phyloP scores from a whole-genome alignment of 2,797 vertebrate species.

The Zenarchopterus dispar region DNA sequence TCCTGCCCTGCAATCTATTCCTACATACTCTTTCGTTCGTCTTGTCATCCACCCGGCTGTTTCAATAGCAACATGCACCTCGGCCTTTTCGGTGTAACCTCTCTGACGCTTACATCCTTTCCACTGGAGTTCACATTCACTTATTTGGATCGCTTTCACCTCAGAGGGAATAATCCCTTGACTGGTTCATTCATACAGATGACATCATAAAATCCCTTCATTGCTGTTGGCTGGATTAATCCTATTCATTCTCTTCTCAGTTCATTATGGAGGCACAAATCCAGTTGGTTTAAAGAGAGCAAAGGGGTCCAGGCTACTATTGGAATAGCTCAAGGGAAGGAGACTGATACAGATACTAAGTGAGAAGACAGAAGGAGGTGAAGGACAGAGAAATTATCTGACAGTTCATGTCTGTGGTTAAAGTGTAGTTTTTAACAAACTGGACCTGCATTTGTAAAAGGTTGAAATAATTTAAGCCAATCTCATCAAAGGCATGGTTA shows the following conservation, averaged over 20 bases:
- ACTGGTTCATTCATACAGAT: conserved; percentile 86
- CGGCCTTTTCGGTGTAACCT: conserved; percentile 41
- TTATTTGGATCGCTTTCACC: conserved; percentile 82
- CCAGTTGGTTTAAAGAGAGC: conserved; percentile 77
- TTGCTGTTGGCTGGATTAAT: conserved; percentile 85
- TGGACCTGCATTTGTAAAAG: conserved; percentile 31
- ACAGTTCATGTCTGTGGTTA: conserved; percentile 59
- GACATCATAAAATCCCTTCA: conserved; percentile 86
- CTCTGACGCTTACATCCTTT: conserved; percentile 51
- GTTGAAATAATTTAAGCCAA: conserved; percentile 36
- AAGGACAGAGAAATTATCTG: conserved; percentile 35
- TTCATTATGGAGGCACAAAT: conserved; percentile 83
- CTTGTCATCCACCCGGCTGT: conserved; percentile 42
- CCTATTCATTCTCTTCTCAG: conserved; percentile 83
- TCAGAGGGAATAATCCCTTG: conserved; percentile 80
- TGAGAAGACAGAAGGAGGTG: conserved; percentile 27
- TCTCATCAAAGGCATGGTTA: conserved; percentile 10
- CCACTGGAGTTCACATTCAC: conserved; percentile 69
- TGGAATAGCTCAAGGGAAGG: conserved; percentile 54
- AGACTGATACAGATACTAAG: conserved; percentile 48
- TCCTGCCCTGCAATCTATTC: conserved; percentile 28
- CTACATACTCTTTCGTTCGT: conserved; percentile 12
- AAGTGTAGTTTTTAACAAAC: conserved; percentile 47
- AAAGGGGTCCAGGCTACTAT: conserved; percentile 58
- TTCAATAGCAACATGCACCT: conserved; percentile 30